Base-by-base conservation (phyloP, 2,113 vertebrate genomes). In the Dromiciops gliroides region DNA sequence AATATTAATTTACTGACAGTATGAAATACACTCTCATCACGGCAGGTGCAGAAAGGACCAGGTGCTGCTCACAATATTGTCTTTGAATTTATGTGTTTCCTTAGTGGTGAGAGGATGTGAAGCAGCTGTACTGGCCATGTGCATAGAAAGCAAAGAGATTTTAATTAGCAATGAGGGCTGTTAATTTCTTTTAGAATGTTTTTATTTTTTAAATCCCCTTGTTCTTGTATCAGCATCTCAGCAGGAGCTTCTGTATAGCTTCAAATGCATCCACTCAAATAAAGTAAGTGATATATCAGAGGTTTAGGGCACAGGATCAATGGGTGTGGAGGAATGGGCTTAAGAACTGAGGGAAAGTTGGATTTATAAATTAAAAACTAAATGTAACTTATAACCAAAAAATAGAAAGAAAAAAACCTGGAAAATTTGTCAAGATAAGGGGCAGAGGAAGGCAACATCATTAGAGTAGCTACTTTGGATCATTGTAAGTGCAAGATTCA, bases 151-250 rank as follows among this genome's bases (percentile, higher is more conserved):
- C 98, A 99, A 99, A 99, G 99, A 99, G 99, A 99, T 99, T 99
- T 99, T 99, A 99, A 99, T 99, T 99, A 99, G 99, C 99, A 99
- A 98, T 99, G 98, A 99, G 98, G 96, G 98, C 96, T 98, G 99
- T 99, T 99, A 99, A 99, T 99, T 99, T 99, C 98, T 98, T 98
- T 98, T 97, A 98, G 97, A 93, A 98, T n/a, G 95, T 89, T 6
- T 90, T 98, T 96, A 98, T 97, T 95, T 94, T 97, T 91, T 98
- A 75, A 98, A 95, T 98, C 97, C 94, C 95, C 97, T 96, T 98
- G 96, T 96, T 95, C 95, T 98, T 96, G 88, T 98, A 98, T 98
- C 97, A 97, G 94, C 97, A 98, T 98, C 98, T 98, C 98, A 97
- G 98, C 95, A 97, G 97, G 97, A 98, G 96, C 97, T 98, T 98